Conservation (phyloP, 2,113 vertebrate species). For the Tachuris rubrigastra region DNA sequence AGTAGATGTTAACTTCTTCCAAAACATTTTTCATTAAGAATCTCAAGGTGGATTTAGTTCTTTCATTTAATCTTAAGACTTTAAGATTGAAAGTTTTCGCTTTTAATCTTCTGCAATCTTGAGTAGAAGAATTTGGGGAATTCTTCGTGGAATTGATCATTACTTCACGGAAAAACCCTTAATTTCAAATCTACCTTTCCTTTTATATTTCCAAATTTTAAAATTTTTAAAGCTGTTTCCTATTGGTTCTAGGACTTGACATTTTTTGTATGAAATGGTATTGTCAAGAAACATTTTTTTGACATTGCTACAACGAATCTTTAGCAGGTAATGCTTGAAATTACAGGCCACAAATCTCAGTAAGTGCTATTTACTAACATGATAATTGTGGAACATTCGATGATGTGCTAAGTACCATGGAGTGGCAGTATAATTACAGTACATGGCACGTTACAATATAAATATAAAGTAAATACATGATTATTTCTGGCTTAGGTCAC, state of each 20-base stretch:
- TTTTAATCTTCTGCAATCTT: not conserved
- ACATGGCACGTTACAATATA: slow-evolving; percentile 72
- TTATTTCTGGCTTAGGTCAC: slow-evolving; percentile 72
- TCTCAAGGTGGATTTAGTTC: not conserved
- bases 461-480: slow-evolving; percentile 75
- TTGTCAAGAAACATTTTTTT: slow-evolving; percentile 26
- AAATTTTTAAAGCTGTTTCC: not conserved
- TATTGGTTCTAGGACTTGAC: not conserved
- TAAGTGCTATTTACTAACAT: slow-evolving; percentile 71
- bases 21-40: not conserved
- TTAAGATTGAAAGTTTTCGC: not conserved
- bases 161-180: not conserved
- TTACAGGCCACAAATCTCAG: slow-evolving; percentile 45
- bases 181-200: not conserved
- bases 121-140: not conserved
- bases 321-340: slow-evolving; percentile 59
- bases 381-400: slow-evolving; percentile 70
- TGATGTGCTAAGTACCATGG: slow-evolving; percentile 73
- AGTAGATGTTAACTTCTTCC: not conserved
- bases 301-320: slow-evolving; percentile 16
- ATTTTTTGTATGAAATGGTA: not conserved
- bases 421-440: slow-evolving; percentile 74
- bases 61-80: not conserved
- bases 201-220: not conserved
- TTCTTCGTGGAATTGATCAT: not conserved